These are phyloP conservation scores for Micrasema minimum DNA, from an alignment of 1,140 invertebrate genomes.

Conservation along the genomic window DNA sequence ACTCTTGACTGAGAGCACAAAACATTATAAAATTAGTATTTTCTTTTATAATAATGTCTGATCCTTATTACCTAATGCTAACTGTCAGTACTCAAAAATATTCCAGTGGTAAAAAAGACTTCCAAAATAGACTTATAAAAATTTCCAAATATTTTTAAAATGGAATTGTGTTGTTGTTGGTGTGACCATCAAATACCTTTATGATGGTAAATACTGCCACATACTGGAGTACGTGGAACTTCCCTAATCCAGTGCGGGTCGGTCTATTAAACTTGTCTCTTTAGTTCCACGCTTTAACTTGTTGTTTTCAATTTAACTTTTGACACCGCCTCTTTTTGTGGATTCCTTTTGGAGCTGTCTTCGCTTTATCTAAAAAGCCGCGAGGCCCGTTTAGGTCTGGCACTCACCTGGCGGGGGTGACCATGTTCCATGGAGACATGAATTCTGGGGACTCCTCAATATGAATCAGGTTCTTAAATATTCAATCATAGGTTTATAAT, in stretches of 20 bases:
- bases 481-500: no score
- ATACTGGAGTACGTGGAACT: constrained; percentile 1
- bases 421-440: no score
- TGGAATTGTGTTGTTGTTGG: not conserved
- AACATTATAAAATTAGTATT: no score
- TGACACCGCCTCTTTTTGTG: constrained; percentile 35
- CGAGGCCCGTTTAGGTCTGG: constrained; percentile 35
- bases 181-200: constrained; percentile 15
- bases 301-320: constrained; percentile 49
- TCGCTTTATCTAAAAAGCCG: constrained; percentile 43
- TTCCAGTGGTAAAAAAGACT: no score
- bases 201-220: not conserved
- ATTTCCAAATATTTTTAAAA: no score
- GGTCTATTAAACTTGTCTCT: constrained; percentile 33
- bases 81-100: no score
- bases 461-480: no score
- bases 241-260: constrained; percentile 18
- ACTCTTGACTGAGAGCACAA: no score
- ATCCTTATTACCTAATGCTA: no score
- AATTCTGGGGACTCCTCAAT: no score
- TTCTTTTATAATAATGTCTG: no score
- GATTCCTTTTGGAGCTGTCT: constrained; percentile 40
- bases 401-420: constrained; percentile 24
- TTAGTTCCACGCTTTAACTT: constrained; percentile 35
- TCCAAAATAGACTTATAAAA: no score